A percentile compares a stretch with the other conserved stretches of the same genome.
Conservation (phyloP, 1,140 invertebrate species). For the Solenopsis invicta region DNA sequence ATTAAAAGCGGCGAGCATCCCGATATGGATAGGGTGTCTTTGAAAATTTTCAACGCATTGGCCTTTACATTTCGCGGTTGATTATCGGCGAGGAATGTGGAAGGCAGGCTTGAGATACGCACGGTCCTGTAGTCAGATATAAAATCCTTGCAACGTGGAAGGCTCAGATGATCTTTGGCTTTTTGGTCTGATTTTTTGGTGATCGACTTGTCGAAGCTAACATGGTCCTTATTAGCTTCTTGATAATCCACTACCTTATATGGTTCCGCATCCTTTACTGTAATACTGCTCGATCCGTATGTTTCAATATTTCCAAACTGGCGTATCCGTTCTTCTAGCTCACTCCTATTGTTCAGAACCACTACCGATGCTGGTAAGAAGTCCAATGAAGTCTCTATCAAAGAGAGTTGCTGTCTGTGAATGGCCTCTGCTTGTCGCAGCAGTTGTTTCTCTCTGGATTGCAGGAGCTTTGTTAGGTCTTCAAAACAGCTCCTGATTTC, state of each 20-base stretch:
- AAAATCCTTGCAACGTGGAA: slow-evolving; percentile 46
- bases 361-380: slow-evolving; percentile 80
- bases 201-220: slow-evolving; percentile 87
- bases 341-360: slow-evolving; percentile 81
- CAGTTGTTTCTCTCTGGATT: slow-evolving; percentile 87
- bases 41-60: neutral
- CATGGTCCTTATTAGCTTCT: slow-evolving; percentile 85
- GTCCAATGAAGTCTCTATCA: slow-evolving; percentile 82
- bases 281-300: slow-evolving; percentile 85
- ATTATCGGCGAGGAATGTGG: slow-evolving; percentile 12
- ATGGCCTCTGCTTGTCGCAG: slow-evolving; percentile 88
- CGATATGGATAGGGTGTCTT: slow-evolving; percentile 28
- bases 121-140: slow-evolving; percentile 43
- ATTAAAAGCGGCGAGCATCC: slow-evolving; percentile 36
- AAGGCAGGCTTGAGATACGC: slow-evolving; percentile 28
- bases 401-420: slow-evolving; percentile 84
- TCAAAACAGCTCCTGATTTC: slow-evolving; percentile 86
- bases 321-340: slow-evolving; percentile 84
- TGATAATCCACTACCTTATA: slow-evolving; percentile 85
- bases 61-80: neutral
- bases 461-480: slow-evolving; percentile 83
- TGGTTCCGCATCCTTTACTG: slow-evolving; percentile 82
- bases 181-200: slow-evolving; percentile 70
- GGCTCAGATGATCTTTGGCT: neutral
- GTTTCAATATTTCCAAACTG: slow-evolving; percentile 86